Base-by-base conservation (phyloP, 1,140 invertebrate genomes). In the Sycophila sp. region DNA sequence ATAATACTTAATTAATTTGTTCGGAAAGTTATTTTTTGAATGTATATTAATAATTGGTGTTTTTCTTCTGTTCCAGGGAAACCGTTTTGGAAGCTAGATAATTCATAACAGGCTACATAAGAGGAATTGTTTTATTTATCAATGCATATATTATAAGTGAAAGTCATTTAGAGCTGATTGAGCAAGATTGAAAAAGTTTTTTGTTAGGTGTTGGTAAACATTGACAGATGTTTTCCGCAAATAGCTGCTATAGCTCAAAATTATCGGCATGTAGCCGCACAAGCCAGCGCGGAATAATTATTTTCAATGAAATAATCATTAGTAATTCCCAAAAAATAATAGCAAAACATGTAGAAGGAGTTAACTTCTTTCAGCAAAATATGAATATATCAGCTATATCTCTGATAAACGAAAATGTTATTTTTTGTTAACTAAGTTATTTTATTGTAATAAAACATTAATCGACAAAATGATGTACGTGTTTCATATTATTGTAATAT, bases 401-500 rank as follows among this genome's bases (percentile, higher is more conserved):
- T 64, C 40, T 32, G 32, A 68, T 59, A 38, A 68, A 59, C 55
- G 38, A 58, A 68, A 68, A 59, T 68, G 53, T 68, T 68, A 68
- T 68, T 68, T 68, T 68, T 68, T 68, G 65, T 68, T 68, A 68
- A 68, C 40, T 68, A 68, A 68, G 65, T 68, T 68, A 68, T 68
- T 68, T 68, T 68, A 68, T 68, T 68, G 42, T 68, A 68, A 68
- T 68, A 68, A 68, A 68, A 68, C 19, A 59, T n/a, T 68, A 68
- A 47, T 45, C 42, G 42, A 59, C n/a, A 68, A 68, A 68, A 53
- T 2, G 5, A 47, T n/a, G n/a, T n/a, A n/a, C n/a, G n/a, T n/a
- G n/a, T n/a, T n/a, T n/a, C n/a, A n/a, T n/a, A n/a, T n/a, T n/a
- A n/a, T n/a, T n/a, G n/a, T n/a, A n/a, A n/a, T n/a, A n/a, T n/a